Conservation (phyloP, 2,797 vertebrate species). For the Hemitrygon akajei region DNA sequence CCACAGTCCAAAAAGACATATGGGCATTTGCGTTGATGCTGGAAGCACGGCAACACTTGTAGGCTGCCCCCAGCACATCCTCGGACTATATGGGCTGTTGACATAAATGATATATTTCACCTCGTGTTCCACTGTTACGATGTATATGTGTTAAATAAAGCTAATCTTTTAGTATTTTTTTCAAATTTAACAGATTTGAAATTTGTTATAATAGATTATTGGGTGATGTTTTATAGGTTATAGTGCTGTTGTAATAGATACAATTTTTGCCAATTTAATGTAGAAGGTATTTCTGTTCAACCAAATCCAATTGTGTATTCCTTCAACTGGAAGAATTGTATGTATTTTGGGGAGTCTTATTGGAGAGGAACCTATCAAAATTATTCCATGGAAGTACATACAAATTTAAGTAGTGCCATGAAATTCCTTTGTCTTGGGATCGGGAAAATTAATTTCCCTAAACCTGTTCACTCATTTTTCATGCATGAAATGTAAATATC, state of each 20-base stretch:
- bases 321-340: neutral
- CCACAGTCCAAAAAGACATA: no score
- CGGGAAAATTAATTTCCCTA: neutral
- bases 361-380: neutral
- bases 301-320: neutral
- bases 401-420: neutral
- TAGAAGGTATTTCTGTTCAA: neutral
- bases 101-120: no score
- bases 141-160: no score
- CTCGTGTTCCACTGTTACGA: no score
- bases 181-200: neutral
- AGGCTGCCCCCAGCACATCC: no score
- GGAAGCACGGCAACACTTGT: no score
- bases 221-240: neutral
- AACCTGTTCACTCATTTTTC: neutral
- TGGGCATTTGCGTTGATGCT: no score
- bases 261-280: neutral
- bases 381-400: neutral
- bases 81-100: no score
- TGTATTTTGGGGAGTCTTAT: neutral
- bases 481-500: neutral
- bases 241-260: neutral
- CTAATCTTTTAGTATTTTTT: neutral
- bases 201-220: neutral
- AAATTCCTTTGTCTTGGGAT: neutral